Evolutionary conservation across 2,888 invertebrate species (phyloP).

Genomic region (Petrophora chlorosata): DNA sequence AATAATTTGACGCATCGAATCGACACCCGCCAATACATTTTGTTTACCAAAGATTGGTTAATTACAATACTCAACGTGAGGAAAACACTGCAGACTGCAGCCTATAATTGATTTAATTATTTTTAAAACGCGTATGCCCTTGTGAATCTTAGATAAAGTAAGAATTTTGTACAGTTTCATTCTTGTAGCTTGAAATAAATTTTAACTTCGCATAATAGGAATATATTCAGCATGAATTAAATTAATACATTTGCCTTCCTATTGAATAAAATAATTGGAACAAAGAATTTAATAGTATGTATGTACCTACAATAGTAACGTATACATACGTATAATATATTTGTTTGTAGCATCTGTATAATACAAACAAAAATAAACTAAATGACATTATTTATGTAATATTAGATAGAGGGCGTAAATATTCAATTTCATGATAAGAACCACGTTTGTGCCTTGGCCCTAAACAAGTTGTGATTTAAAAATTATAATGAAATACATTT

Average conservation of each 20-base stretch:
- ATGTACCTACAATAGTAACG: conserved; percentile 18
- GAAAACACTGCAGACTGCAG: conserved; percentile 13
- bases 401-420: conserved; percentile 59
- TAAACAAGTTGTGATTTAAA: conserved; percentile 71
- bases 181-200: too few species aligned
- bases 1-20: conserved; percentile 11
- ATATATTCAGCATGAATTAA: background rate
- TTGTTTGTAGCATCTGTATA: conserved; percentile 32
- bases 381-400: conserved; percentile 31
- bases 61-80: conserved; percentile 31
- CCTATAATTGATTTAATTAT: background rate
- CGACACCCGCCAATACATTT: conserved; percentile 18
- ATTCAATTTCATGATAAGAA: conserved; percentile 55
- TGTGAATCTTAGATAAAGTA: conserved; percentile 6
- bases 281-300: conserved; percentile 25
- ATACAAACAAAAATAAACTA: conserved; percentile 19
- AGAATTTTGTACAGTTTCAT: conserved; percentile 1
- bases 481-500: conserved; percentile 47
- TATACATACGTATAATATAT: conserved; percentile 16
- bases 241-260: conserved; percentile 18
- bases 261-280: conserved; percentile 14
- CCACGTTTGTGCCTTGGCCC: conserved; percentile 79
- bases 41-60: conserved; percentile 39
- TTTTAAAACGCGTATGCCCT: background rate
- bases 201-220: background rate